Evolutionary conservation across 2,113 vertebrate species (phyloP), one percentile per base, ranked within the genome.

Genomic region (Vulpes vulpes): DNA sequence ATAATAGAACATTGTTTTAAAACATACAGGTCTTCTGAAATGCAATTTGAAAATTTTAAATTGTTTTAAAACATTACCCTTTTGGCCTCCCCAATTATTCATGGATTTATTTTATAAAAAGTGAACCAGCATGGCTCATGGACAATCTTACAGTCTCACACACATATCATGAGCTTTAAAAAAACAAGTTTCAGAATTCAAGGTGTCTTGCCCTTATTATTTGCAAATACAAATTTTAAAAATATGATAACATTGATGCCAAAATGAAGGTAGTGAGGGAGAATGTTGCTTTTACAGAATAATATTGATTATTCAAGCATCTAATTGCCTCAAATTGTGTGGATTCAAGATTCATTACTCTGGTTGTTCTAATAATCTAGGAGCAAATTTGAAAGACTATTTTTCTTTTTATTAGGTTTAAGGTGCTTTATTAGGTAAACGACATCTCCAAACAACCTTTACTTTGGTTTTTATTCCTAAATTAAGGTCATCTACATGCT

Each of bases 341-440:
- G 97, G 94, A 92, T 97, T 97, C 67, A 96, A 93, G 38, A 97
- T 35, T 97, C 89, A 91, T 98, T 97, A 95, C 91, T 96, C 51
- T 96, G 87, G 49, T 91, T 95, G 30, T 1, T 90, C 73, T 96
- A 96, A 95, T 71, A 93, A 89, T 55, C 6, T 49, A 93, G 1
- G 0, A 89, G 8, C 25, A 11, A 1, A 11, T 95, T 83, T 76
- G 12, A 92, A 97, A 97, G 76, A 25, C 0, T 15, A 0, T 0
- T 80, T 90, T 96, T 91, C 2, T 60, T 89, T 84, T 95, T 57
- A 53, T 1, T 60, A 1, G 14, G 43, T 73, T 91, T 91, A n/a
- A 49, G 22, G 6, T 92, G 35, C 5, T 59, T 93, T 60, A 35
- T 69, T 71, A 51, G 43, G 8, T 82, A 88, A 78, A 12, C 38